Percentiles rank a stretch among this genome's conserved stretches.
These are phyloP conservation scores for Eidolon dupreanum DNA, from an alignment of 2,797 vertebrate genomes.

Conservation along the genomic window DNA sequence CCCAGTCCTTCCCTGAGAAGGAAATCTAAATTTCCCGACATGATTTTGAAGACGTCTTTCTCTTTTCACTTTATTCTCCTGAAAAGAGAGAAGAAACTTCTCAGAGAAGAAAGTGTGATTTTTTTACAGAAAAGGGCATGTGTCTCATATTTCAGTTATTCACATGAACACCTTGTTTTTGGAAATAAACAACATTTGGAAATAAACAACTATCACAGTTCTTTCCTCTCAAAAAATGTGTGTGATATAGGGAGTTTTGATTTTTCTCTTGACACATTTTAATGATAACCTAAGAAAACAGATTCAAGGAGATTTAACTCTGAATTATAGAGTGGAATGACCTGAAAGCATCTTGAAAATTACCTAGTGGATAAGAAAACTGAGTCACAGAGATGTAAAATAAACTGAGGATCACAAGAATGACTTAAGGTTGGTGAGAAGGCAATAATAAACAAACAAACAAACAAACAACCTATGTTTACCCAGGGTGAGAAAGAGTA, in stretches of 20 bases:
- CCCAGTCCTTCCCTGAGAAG: neutral
- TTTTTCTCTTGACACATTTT: slow-evolving; percentile 32
- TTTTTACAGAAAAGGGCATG: neutral
- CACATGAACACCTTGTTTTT: neutral
- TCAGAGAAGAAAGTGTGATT: neutral
- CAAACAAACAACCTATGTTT: neutral
- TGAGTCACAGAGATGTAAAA: neutral
- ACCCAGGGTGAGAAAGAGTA: neutral
- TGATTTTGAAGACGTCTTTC: neutral
- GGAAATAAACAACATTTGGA: neutral
- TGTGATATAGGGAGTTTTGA: neutral
- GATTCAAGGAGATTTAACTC: neutral
- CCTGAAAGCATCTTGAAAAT: slow-evolving; percentile 15
- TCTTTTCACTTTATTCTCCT: neutral
- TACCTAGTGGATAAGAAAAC: neutral
- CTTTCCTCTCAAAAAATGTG: neutral
- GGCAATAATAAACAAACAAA: neutral
- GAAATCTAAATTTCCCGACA: neutral
- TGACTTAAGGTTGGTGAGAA: neutral
- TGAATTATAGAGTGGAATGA: neutral
- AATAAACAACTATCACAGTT: neutral
- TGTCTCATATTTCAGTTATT: slow-evolving; percentile 8
- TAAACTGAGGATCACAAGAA: neutral
- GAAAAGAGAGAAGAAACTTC: neutral
- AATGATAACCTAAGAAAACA: slow-evolving; percentile 5